Percentiles rank a stretch among this genome's conserved stretches.
Conservation (phyloP, 2,797 vertebrate species). For the Sebastes itinus region DNA sequence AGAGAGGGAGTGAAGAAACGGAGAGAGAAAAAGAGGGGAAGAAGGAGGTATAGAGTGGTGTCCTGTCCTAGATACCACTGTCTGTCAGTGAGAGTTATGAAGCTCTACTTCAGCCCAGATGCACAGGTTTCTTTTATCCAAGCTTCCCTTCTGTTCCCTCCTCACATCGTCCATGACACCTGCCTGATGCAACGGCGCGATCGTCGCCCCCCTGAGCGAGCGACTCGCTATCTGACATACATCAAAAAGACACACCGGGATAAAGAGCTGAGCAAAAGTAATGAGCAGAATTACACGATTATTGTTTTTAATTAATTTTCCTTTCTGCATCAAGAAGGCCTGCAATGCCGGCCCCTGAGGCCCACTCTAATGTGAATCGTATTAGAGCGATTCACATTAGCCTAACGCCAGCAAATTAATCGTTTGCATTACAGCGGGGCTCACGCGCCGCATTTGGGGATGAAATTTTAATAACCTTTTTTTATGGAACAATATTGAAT, state of each 20-base stretch:
- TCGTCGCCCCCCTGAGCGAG: slow-evolving; percentile 35
- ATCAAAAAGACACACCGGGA: slow-evolving; percentile 57
- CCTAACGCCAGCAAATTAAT: slow-evolving; percentile 66
- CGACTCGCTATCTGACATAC: slow-evolving; percentile 50
- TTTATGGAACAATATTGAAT: slow-evolving; percentile 65
- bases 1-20: slow-evolving; percentile 41
- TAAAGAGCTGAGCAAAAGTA: slow-evolving; percentile 60
- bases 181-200: slow-evolving; percentile 56
- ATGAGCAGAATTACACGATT: slow-evolving; percentile 68
- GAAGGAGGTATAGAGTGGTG: slow-evolving; percentile 31
- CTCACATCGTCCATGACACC: slow-evolving; percentile 53
- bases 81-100: slow-evolving; percentile 61
- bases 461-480: slow-evolving; percentile 64
- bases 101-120: slow-evolving; percentile 62
- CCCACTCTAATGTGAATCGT: slow-evolving; percentile 64
- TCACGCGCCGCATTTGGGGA: slow-evolving; percentile 44
- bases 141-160: slow-evolving; percentile 59
- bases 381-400: slow-evolving; percentile 65
- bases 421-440: slow-evolving; percentile 53
- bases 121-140: slow-evolving; percentile 63
- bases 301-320: slow-evolving; percentile 77
- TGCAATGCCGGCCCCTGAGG: slow-evolving; percentile 53
- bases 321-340: slow-evolving; percentile 60
- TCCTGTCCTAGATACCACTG: slow-evolving; percentile 69
- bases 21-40: slow-evolving; percentile 15